Percentiles rank a stretch among this genome's conserved stretches.
Conservation (phyloP, 2,888 invertebrate species). For the Erebia palarica region DNA sequence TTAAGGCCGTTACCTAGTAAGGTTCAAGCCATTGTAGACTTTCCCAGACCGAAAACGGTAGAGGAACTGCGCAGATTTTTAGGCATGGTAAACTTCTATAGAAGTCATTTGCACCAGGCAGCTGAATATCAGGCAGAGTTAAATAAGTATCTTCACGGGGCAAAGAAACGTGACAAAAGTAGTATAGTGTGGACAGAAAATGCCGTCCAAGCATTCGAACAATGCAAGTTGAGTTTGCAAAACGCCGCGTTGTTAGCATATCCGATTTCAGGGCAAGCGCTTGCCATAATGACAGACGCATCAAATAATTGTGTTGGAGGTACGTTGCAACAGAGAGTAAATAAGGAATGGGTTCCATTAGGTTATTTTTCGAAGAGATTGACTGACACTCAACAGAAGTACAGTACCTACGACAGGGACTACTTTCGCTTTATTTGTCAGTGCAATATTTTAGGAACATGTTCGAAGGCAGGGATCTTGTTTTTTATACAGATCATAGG, state of each 20-base stretch:
- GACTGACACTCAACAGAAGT: slow-evolving; percentile 36
- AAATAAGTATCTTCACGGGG: background rate
- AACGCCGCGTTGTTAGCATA: slow-evolving; percentile 22
- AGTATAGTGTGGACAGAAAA: background rate
- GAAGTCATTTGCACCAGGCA: slow-evolving; percentile 21
- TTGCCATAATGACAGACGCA: slow-evolving; percentile 27
- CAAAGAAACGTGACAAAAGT: background rate
- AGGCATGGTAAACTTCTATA: slow-evolving; percentile 36
- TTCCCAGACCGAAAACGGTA: slow-evolving; percentile 15
- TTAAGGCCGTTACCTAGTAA: slow-evolving; percentile 14
- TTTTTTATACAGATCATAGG: background rate
- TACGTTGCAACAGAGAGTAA: slow-evolving; percentile 42
- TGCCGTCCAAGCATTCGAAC: background rate
- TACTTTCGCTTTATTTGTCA: background rate
- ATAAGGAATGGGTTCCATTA: slow-evolving; percentile 40
- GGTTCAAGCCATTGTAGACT: slow-evolving; percentile 5
- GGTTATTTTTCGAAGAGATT: slow-evolving; percentile 53
- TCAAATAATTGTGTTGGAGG: slow-evolving; percentile 31
- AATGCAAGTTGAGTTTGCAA: background rate
- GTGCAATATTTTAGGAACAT: slow-evolving; percentile 3
- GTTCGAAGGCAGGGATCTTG: background rate
- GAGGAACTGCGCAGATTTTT: slow-evolving; percentile 32
- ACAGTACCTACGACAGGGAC: slow-evolving; percentile 1
- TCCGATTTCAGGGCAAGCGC: slow-evolving; percentile 10
- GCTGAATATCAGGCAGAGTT: background rate